Percentiles rank a stretch among this genome's conserved stretches.
Evolutionary conservation across 1,140 invertebrate species (phyloP).

Genomic region (Zelostemma sp.): DNA sequence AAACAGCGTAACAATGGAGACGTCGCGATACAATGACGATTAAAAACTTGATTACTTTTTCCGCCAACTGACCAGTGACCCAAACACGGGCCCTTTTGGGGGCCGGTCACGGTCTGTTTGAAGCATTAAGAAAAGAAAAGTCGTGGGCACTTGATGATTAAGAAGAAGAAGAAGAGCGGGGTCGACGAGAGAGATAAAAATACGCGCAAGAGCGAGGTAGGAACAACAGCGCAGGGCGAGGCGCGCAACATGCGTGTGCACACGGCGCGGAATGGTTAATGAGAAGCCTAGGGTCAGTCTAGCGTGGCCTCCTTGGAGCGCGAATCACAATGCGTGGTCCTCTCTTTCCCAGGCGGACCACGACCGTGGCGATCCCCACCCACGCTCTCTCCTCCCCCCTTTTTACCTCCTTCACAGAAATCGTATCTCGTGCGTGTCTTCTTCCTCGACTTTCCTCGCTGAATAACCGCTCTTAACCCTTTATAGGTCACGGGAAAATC

Average conservation of each 20-base stretch:
- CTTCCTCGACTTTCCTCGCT: constrained; percentile 19
- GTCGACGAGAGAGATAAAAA: constrained; percentile 12
- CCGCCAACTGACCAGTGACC: no score
- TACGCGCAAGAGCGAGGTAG: constrained; percentile 22
- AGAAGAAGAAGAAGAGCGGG: neutral
- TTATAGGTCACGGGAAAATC: no score
- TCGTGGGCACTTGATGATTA: constrained; percentile 12
- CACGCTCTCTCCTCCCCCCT: constrained; percentile 26
- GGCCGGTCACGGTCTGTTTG: constrained; percentile 54
- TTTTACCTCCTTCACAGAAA: constrained; percentile 21
- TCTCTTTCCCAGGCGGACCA: constrained; percentile 69
- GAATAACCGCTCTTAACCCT: constrained; percentile 1
- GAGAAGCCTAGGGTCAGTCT: constrained; percentile 66
- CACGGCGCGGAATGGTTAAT: constrained; percentile 60
- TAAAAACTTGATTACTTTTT: no score
- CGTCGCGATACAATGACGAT: no score
- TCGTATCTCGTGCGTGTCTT: constrained; percentile 1
- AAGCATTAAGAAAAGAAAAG: constrained; percentile 14
- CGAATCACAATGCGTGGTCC: constrained; percentile 61
- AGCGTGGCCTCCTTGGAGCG: constrained; percentile 64
- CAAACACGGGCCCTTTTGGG: no score
- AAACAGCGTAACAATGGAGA: no score
- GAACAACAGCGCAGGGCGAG: constrained; percentile 23
- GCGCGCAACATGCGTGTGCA: constrained; percentile 48
- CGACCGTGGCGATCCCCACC: constrained; percentile 65